A percentile compares a stretch with the other conserved stretches of the same genome.
These are phyloP conservation scores for Metaphire vulgaris DNA, from an alignment of 1,140 invertebrate genomes.

Conservation along the genomic window DNA sequence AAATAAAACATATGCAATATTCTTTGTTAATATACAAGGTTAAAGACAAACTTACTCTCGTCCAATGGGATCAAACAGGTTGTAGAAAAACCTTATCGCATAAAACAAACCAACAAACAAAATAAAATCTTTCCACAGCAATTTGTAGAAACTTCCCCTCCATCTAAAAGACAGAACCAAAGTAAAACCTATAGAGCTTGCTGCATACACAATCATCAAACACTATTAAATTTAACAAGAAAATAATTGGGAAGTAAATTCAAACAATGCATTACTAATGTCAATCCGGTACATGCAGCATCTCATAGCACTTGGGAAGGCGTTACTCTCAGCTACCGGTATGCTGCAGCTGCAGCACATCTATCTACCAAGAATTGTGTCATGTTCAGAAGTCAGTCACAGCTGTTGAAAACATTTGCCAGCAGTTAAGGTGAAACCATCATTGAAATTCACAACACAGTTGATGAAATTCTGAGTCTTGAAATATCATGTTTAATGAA, in stretches of 20 bases:
- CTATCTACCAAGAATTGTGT: too few relatives aligned
- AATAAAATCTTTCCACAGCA: slow-evolving; percentile 86
- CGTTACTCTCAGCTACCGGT: too few relatives aligned
- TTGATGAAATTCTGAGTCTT: too few relatives aligned
- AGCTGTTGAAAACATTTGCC: too few relatives aligned
- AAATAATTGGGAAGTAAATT: background rate
- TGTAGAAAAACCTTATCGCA: slow-evolving; percentile 16
- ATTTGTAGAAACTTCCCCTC: slow-evolving; percentile 92
- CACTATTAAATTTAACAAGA: background rate
- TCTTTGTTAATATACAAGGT: background rate
- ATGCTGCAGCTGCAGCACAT: too few relatives aligned
- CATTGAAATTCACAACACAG: too few relatives aligned
- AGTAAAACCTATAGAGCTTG: background rate
- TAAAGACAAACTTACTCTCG: background rate
- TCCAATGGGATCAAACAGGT: background rate
- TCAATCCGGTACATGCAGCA: background rate
- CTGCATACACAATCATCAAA: background rate
- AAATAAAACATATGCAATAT: too few relatives aligned
- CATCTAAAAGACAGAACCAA: slow-evolving; percentile 50
- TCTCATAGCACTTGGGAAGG: background rate
- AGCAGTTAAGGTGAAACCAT: too few relatives aligned
- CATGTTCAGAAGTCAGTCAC: too few relatives aligned
- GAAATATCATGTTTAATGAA: too few relatives aligned
- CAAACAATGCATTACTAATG: background rate
- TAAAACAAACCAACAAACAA: slow-evolving; percentile 80